A percentile compares a stretch with the other conserved stretches of the same genome.
Conservation (phyloP, 2,797 vertebrate genomes). For the Chromis chromis region DNA sequence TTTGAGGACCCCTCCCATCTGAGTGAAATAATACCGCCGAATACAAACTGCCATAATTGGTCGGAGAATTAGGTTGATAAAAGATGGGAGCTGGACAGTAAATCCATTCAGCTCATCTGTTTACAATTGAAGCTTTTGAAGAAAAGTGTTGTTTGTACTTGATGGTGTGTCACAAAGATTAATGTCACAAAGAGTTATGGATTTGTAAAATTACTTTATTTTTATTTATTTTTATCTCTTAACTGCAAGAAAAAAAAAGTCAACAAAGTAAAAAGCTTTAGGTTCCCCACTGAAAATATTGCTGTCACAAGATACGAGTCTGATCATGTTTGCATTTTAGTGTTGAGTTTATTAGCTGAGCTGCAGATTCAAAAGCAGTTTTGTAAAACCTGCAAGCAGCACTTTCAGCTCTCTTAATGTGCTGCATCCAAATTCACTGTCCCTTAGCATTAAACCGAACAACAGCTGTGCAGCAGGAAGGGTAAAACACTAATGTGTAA, state of each 20-base stretch:
- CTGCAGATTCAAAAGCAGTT: conserved; percentile 22
- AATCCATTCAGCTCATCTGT: conserved; percentile 74
- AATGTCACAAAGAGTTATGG: conserved; percentile 62
- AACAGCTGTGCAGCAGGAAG: conserved; percentile 8
- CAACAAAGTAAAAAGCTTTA: conserved; percentile 27
- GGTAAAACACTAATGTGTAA: conserved; percentile 30
- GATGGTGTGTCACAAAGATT: conserved; percentile 60
- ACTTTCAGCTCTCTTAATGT: conserved; percentile 34
- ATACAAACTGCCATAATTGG: conserved; percentile 71
- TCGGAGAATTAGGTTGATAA: conserved; percentile 70
- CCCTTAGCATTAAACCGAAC: conserved; percentile 23
- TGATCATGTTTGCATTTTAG: conserved; percentile 34
- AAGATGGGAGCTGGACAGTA: conserved; percentile 61
- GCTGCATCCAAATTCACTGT: conserved; percentile 24
- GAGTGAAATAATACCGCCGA: conserved; percentile 60
- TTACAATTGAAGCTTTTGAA: conserved; percentile 60
- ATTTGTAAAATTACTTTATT: conserved; percentile 56
- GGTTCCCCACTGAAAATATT: conserved; percentile 10
- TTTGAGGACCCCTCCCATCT: conserved; percentile 48
- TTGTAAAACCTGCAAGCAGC: background rate
- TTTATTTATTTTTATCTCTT: conserved; percentile 55
- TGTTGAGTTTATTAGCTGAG: conserved; percentile 23
- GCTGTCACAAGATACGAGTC: conserved; percentile 11
- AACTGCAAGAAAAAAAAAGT: conserved; percentile 20
- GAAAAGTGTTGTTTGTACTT: conserved; percentile 59